Evolutionary conservation across 2,888 invertebrate genomes (phyloP).

Genomic region (Drosophila silvestris): DNA sequence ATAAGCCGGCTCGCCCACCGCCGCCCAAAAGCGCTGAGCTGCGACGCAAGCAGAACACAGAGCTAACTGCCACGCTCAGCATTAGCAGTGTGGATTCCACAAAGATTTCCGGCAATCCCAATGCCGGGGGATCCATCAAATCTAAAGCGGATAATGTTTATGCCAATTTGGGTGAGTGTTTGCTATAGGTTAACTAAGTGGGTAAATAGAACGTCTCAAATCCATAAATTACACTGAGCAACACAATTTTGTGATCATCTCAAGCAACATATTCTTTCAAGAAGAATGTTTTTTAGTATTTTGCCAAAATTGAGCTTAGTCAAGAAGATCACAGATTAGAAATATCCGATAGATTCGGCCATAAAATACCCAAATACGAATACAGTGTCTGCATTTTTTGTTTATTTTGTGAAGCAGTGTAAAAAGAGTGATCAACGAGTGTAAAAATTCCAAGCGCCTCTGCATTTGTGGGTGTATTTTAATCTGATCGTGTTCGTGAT

Average conservation of each 20-base stretch:
- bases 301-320: background rate
- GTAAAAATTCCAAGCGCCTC: constrained; percentile 24
- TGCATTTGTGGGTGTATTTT: constrained; percentile 28
- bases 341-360: background rate
- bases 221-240: constrained; percentile 23
- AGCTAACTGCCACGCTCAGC: constrained; percentile 75
- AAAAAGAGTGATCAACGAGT: background rate
- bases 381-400: background rate
- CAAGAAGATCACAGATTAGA: background rate
- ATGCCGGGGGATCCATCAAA: constrained; percentile 82
- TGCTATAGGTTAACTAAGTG: constrained; percentile 1
- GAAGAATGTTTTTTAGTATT: background rate
- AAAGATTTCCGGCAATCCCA: constrained; percentile 45
- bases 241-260: background rate
- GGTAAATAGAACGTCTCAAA: constrained; percentile 19
- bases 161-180: constrained; percentile 89
- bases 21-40: constrained; percentile 90
- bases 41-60: constrained; percentile 87
- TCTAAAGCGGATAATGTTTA: constrained; percentile 89
- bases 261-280: background rate
- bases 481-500: constrained; percentile 4
- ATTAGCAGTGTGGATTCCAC: constrained; percentile 70
- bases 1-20: constrained; percentile 90
- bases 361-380: background rate
- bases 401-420: constrained; percentile 1